Conservation (phyloP, 53 echinoderm and acorn worm genomes). For the Mesocentrotus franciscanus region DNA sequence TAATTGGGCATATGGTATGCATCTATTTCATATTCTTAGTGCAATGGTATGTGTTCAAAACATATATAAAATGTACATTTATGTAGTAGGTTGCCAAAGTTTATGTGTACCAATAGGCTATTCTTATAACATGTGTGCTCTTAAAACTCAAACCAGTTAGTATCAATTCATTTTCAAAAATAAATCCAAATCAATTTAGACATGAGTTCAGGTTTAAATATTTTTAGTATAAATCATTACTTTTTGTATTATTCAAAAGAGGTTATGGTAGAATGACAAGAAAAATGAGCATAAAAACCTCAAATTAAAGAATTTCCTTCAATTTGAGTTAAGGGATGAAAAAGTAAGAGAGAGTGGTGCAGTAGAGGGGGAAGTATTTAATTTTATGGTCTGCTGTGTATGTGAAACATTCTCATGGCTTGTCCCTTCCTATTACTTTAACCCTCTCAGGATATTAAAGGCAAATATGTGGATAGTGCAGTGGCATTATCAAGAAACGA, state of each 20-base stretch:
- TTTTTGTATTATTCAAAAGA: neutral
- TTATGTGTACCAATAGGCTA: too few species aligned
- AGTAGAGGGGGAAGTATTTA: constrained; percentile 44
- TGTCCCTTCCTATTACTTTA: constrained; percentile 7
- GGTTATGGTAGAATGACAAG: neutral
- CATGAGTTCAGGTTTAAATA: neutral
- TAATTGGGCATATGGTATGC: too few species aligned
- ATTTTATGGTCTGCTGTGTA: constrained; percentile 32
- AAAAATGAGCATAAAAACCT: neutral
- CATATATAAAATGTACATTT: neutral
- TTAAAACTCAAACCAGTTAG: neutral
- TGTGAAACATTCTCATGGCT: constrained; percentile 26
- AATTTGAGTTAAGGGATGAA: neutral
- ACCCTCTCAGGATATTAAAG: neutral
- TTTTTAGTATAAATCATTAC: neutral
- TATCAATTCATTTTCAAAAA: neutral
- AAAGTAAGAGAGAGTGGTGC: neutral
- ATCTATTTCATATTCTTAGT: too few species aligned
- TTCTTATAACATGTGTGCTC: too few species aligned
- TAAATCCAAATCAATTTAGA: neutral
- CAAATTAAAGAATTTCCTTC: neutral
- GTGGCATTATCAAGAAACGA: neutral
- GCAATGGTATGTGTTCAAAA: too few species aligned
- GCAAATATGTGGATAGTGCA: neutral
- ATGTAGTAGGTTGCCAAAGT: too few species aligned